A percentile compares a stretch with the other conserved stretches of the same genome.
Evolutionary conservation across 2,888 invertebrate genomes (phyloP).

Genomic region (Nezara viridula): DNA sequence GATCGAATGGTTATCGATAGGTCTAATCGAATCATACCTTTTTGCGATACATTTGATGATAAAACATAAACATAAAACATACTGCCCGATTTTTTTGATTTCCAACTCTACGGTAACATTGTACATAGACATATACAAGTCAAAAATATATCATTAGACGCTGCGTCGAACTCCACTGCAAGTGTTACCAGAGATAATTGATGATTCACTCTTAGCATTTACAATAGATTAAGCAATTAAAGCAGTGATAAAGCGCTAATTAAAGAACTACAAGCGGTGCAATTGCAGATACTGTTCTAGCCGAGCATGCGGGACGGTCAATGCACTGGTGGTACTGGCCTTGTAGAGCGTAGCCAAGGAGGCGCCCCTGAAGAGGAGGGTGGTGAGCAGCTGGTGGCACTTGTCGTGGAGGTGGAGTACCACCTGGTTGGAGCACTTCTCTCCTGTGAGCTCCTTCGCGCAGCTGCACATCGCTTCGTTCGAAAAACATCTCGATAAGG

Average conservation of each 20-base stretch:
- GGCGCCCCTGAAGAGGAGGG: constrained; percentile 81
- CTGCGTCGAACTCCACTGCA: not conserved
- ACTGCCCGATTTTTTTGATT: no score
- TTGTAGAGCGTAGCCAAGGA: constrained; percentile 83
- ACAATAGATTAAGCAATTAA: not conserved
- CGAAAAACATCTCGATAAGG: not conserved
- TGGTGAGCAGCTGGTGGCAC: constrained; percentile 83
- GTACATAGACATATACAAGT: no score
- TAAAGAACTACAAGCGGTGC: constrained; percentile 25
- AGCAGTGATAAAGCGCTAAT: not conserved
- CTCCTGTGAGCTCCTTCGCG: constrained; percentile 73
- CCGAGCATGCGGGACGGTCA: not conserved
- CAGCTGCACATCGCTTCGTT: constrained; percentile 71
- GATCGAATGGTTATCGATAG: no score
- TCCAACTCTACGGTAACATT: no score
- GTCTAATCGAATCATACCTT: no score
- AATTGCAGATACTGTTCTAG: not conserved
- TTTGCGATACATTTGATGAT: no score
- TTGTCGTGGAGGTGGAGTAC: constrained; percentile 87
- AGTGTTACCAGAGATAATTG: not conserved
- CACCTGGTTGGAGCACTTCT: constrained; percentile 74
- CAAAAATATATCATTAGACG: no score
- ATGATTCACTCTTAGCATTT: not conserved
- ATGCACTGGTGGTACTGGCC: constrained; percentile 70
- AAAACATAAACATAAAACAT: no score